A percentile compares a stretch with the other conserved stretches of the same genome.
Evolutionary conservation across 1,140 invertebrate genomes (phyloP).

Genomic region (Onthophagus taurus): DNA sequence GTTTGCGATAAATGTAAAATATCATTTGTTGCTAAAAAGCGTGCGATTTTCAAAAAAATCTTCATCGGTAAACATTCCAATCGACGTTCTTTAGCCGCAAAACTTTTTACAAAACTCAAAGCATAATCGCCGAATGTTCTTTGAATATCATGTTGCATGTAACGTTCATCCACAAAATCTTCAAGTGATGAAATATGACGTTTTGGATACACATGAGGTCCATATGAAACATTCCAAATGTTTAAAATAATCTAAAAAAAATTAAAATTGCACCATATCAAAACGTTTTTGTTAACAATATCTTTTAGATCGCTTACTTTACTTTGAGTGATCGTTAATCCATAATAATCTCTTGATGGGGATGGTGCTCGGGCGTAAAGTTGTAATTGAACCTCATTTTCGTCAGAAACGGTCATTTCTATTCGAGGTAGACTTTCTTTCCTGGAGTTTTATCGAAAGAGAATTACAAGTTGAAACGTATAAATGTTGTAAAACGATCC

Average conservation of each 20-base stretch:
- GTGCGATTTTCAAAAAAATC: constrained; percentile 27
- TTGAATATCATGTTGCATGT: constrained; percentile 33
- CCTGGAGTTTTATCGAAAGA: no score
- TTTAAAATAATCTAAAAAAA: constrained; percentile 38
- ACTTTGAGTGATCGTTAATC: constrained; percentile 21
- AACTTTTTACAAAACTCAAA: constrained; percentile 17
- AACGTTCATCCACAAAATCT: constrained; percentile 33
- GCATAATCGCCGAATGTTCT: constrained; percentile 33
- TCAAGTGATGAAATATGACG: constrained; percentile 21
- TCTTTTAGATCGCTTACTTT: constrained; percentile 19
- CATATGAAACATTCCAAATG: constrained; percentile 40
- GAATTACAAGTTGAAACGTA: no score
- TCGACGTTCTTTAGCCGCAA: constrained; percentile 17
- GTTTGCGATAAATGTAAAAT: constrained; percentile 32
- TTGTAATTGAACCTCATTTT: constrained; percentile 19
- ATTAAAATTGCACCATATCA: no score
- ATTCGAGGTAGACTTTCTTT: no score
- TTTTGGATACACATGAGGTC: constrained; percentile 36
- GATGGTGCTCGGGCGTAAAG: constrained; percentile 38
- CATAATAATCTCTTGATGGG: constrained; percentile 42
- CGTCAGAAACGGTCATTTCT: no score
- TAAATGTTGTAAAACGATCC: no score
- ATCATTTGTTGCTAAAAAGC: constrained; percentile 31
- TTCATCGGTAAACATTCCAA: constrained; percentile 22
- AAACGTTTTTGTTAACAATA: no score